Evolutionary conservation across 2,113 vertebrate species (phyloP).

Genomic region (Malaclemys terrapin): DNA sequence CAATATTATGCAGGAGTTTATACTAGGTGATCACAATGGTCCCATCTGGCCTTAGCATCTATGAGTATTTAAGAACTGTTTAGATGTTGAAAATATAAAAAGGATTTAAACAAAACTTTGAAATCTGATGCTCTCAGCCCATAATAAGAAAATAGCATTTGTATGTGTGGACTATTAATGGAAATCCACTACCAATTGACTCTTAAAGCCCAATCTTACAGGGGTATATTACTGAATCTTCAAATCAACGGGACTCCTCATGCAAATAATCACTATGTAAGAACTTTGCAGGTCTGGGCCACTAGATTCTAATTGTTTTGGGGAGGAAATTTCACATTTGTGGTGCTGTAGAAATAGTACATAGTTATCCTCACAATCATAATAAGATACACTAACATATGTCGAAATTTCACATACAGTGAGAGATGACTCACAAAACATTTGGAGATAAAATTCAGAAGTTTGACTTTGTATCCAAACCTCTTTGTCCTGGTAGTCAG

Average conservation of each 20-base stretch:
- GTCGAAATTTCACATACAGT: neutral
- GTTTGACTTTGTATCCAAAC: neutral
- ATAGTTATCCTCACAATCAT: neutral
- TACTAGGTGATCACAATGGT: neutral
- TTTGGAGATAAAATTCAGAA: neutral
- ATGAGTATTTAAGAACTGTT: neutral
- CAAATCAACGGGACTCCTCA: neutral
- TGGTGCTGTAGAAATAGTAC: neutral
- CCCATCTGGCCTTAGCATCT: neutral
- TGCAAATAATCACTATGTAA: neutral
- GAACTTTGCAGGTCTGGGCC: neutral
- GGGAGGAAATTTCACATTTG: neutral
- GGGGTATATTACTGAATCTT: neutral
- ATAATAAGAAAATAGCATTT: neutral
- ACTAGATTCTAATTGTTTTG: neutral
- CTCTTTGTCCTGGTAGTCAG: no score
- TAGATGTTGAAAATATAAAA: neutral
- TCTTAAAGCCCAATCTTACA: neutral
- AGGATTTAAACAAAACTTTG: neutral
- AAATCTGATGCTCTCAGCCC: neutral
- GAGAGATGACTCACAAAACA: rapidly evolving
- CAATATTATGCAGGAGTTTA: neutral
- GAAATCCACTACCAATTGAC: neutral
- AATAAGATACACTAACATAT: neutral
- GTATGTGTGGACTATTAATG: neutral